phyloP scores from a whole-genome alignment of 2,888 invertebrate genomes.

The Lumbricus terrestris region DNA sequence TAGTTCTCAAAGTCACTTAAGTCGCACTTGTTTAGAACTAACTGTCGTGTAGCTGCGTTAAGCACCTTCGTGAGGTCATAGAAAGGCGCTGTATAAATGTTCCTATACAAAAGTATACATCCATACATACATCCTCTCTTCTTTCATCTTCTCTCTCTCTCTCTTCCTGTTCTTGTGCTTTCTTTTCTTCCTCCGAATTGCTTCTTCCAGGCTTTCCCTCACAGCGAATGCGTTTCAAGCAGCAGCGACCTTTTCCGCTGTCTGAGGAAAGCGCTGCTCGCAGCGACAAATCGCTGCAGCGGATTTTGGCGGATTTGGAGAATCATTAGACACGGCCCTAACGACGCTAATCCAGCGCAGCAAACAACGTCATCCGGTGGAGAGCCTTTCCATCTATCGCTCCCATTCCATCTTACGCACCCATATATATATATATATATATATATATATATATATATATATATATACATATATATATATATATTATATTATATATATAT shows the following conservation, averaged over 20 bases:
- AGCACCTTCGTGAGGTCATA: no score
- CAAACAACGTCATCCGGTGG: not conserved
- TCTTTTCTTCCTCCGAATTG: not conserved
- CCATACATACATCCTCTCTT: no score
- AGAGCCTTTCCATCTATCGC: not conserved
- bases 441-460: no score
- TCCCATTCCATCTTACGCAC: not conserved
- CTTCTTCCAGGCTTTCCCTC: not conserved
- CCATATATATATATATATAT: no score
- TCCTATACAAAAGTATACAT: no score
- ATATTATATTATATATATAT: no score
- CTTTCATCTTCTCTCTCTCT: not conserved
- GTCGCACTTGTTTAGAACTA: no score
- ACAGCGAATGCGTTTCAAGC: not conserved
- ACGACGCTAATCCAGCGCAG: not conserved
- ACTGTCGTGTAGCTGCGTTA: no score
- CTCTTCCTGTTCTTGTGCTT: no score
- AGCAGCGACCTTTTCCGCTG: not conserved
- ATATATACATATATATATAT: no score
- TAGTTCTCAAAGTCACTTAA: no score
- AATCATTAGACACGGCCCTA: not conserved
- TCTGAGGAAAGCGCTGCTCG: not conserved
- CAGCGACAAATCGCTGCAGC: not conserved
- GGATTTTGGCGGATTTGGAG: not conserved
- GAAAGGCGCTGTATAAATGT: no score